These are phyloP conservation scores for Himalopsyche japonica DNA, from an alignment of 2,888 invertebrate genomes.

Conservation along the genomic window DNA sequence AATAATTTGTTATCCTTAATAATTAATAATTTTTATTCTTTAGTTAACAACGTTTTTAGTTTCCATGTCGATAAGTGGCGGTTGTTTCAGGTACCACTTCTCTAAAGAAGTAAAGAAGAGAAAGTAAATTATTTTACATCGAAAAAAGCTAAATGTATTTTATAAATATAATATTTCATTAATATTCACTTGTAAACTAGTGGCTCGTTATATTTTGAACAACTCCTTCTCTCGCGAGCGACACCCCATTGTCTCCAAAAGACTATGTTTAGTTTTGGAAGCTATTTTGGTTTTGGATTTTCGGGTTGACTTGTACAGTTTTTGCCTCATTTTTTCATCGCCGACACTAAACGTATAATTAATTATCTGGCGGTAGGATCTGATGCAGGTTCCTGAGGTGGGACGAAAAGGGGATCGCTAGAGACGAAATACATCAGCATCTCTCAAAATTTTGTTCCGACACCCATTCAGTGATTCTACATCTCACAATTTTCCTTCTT, in stretches of 20 bases:
- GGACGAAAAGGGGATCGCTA: neutral
- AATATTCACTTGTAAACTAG: neutral
- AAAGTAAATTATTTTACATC: too few relatives aligned
- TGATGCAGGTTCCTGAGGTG: neutral
- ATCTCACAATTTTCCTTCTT: too few relatives aligned
- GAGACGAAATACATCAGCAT: neutral
- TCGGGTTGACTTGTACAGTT: constrained; percentile 21
- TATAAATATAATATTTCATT: too few relatives aligned
- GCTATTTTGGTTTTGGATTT: constrained; percentile 17
- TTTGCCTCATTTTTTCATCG: constrained; percentile 23
- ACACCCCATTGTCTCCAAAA: constrained; percentile 32
- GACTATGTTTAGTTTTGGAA: constrained; percentile 14
- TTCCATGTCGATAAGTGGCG: too few relatives aligned
- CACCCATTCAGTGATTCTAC: too few relatives aligned
- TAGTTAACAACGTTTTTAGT: too few relatives aligned
- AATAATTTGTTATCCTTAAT: too few relatives aligned
- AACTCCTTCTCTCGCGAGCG: neutral
- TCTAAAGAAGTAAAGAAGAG: too few relatives aligned
- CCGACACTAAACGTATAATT: constrained; percentile 37
- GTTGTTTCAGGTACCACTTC: too few relatives aligned
- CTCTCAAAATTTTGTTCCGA: neutral
- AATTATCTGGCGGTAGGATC: constrained; percentile 28
- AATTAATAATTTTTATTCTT: too few relatives aligned
- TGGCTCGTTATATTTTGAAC: neutral
- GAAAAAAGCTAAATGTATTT: too few relatives aligned